Conservation (phyloP, 2,113 vertebrate species). For the Trochalopteron elliotii region DNA sequence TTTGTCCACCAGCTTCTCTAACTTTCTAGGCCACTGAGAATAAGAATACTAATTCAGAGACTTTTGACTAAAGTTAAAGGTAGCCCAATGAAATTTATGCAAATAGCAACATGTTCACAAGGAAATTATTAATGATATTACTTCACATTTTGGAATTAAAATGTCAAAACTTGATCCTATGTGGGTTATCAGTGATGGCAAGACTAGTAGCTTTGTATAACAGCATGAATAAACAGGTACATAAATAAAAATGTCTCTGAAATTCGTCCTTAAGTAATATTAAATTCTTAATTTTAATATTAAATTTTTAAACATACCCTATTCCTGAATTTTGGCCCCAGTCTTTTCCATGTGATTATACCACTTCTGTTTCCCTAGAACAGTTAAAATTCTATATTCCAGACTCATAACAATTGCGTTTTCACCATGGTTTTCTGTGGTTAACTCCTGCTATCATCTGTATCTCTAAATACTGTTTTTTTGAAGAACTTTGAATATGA, state of each 20-base stretch:
- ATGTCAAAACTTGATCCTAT: not conserved
- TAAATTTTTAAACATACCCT: not conserved
- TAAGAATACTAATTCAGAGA: not conserved
- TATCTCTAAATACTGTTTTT: not conserved
- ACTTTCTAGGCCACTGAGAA: not conserved
- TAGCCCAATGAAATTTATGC: not conserved
- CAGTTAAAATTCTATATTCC: not conserved
- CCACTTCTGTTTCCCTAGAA: not conserved
- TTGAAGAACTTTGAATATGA: not conserved
- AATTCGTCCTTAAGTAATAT: not conserved
- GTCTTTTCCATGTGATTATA: not conserved
- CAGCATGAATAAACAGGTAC: not conserved
- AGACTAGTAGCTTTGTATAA: not conserved
- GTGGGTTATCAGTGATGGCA: not conserved
- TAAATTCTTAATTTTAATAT: not conserved
- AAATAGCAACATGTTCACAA: not conserved
- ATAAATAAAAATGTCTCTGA: not conserved
- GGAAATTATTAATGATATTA: not conserved
- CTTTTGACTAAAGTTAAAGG: not conserved
- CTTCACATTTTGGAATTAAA: not conserved
- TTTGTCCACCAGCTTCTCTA: not conserved
- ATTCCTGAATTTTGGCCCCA: not conserved
- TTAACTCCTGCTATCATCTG: not conserved
- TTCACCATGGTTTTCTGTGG: not conserved
- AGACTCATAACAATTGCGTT: not conserved